phyloP scores from a whole-genome alignment of 2,113 vertebrate genomes.

The Engraulis encrasicolus region DNA sequence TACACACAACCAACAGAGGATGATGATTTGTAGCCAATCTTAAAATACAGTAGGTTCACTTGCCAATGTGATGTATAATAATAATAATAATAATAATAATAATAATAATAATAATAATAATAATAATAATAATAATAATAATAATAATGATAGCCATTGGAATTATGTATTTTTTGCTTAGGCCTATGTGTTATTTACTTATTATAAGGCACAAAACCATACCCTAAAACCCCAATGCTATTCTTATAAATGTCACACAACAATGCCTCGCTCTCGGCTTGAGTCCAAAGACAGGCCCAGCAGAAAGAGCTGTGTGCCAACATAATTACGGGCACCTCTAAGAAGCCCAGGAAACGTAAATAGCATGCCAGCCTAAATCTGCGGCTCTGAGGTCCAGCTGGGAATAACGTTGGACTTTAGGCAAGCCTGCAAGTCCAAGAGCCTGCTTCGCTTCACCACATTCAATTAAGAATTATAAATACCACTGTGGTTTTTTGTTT shows the following conservation, averaged over 20 bases:
- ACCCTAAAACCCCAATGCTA: background rate
- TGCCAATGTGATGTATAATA: too few species aligned
- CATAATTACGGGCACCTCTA: background rate
- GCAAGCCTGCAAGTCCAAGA: background rate
- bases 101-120: too few species aligned
- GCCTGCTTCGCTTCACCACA: background rate
- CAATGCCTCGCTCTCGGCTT: background rate
- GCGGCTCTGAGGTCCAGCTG: background rate
- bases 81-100: too few species aligned
- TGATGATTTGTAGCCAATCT: background rate
- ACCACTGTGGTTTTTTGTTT: background rate
- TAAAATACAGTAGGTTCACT: background rate
- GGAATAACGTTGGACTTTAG: background rate
- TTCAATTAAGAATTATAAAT: background rate
- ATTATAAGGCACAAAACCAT: background rate
- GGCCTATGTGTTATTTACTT: too few species aligned
- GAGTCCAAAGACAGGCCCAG: background rate
- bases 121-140: too few species aligned
- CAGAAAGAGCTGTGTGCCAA: background rate
- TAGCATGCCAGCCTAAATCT: constrained; percentile 9
- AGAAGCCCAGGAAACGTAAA: background rate
- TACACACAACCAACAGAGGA: background rate
- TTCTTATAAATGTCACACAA: background rate
- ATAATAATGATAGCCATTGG: too few species aligned
- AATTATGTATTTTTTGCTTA: background rate